A percentile compares a stretch with the other conserved stretches of the same genome.
These are phyloP conservation scores for Neoarius graeffei DNA, from an alignment of 2,113 vertebrate species.

Conservation along the genomic window DNA sequence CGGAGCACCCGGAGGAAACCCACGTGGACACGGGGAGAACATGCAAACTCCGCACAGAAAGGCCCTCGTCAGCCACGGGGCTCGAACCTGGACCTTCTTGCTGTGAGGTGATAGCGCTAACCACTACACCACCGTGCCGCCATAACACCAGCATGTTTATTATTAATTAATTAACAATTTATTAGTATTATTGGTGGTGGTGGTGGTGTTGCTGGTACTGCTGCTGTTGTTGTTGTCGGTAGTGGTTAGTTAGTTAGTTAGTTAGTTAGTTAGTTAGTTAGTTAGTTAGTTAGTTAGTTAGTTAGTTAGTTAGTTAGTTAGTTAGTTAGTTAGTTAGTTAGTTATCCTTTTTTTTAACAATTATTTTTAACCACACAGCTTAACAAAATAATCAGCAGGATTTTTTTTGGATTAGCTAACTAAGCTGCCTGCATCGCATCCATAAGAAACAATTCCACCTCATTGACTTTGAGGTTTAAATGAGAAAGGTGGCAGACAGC, in stretches of 20 bases:
- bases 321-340: too few relatives aligned
- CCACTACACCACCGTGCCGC: too few relatives aligned
- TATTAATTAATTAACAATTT: background rate
- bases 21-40: too few relatives aligned
- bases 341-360: background rate
- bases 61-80: too few relatives aligned
- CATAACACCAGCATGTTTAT: background rate
- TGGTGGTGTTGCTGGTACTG: too few relatives aligned
- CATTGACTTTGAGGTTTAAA: background rate
- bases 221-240: too few relatives aligned
- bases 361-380: background rate
- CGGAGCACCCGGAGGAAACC: too few relatives aligned
- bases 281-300: background rate
- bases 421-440: background rate
- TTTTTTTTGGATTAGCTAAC: background rate
- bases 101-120: too few relatives aligned
- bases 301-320: background rate
- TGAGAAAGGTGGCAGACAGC: background rate
- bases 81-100: too few relatives aligned
- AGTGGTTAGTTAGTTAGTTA: too few relatives aligned
- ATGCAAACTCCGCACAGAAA: too few relatives aligned
- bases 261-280: background rate
- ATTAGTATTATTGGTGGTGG: background rate
- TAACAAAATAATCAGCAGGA: background rate
- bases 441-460: background rate